Base-by-base conservation (phyloP, 2,113 vertebrate genomes). In the Tretioscincus oriximinensis region DNA sequence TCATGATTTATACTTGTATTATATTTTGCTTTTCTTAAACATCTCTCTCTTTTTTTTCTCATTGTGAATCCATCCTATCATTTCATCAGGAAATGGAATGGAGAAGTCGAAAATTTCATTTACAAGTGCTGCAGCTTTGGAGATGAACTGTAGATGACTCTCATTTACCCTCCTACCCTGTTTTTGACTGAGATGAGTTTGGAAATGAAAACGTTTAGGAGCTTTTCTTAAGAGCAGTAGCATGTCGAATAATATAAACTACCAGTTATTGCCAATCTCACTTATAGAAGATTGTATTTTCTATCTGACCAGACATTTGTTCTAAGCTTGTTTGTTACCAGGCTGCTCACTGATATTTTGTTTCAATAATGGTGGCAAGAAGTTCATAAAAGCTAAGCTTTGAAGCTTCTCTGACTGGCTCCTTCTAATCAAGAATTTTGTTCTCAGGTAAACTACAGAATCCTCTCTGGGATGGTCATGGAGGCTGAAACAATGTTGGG, bases 61-160 rank as follows among this genome's bases (percentile, higher is more conserved):
- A 0, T 70, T 14, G 73, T 76, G 80, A 76, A 81, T 66, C 65
- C 47, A 9, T 76, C 73, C 73, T 81, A 81, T 81, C 80, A 76
- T 81, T 81, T 76, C 73, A 81, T 76, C 80, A 76, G 73, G 22
- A 74, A 90, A 80, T 64, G 63, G 73, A 90, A 87, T 71, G 78
- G 2, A 54, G 16, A 86, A 77, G 47, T 63, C 18, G 72, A 78
- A 87, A 76, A 86, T 82, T 69, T 76, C 78, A 76, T 86, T n/a
- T 81, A 49, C 6, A 82, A 76, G 81, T 70, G 29, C 77, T 68
- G 28, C 24, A 81, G 28, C 70, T 83, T 77, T 81, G n/a, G 80
- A 29, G 31, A 73, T 45, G 87, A 89, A 81, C 28, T 70, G 41
- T 0, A 81, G 64, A 84, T 51, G 28, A 73, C 45, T 82, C 60